Evolutionary conservation across 1,140 invertebrate species (phyloP).

Genomic region (Spodoptera litura): DNA sequence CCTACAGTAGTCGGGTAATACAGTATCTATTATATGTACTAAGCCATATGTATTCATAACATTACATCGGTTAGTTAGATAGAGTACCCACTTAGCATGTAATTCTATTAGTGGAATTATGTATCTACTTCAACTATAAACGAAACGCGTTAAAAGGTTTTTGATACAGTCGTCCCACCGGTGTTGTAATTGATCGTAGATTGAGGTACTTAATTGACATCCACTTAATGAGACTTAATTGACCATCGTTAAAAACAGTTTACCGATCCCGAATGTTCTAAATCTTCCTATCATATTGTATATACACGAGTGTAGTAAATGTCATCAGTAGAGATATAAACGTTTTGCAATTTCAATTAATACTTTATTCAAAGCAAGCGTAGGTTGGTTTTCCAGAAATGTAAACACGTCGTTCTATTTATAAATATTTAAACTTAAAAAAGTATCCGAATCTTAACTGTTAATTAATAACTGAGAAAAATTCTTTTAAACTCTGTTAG

Average conservation of each 20-base stretch:
- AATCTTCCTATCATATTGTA: constrained; percentile 5
- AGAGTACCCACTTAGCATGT: no score
- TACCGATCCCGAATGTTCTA: constrained; percentile 41
- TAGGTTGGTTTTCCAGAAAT: no score
- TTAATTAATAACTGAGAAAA: not conserved
- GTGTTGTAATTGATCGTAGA: constrained; percentile 26
- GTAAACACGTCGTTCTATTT: not conserved
- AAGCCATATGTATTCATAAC: no score
- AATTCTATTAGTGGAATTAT: not conserved
- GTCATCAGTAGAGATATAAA: no score
- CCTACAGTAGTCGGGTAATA: no score
- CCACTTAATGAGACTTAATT: constrained; percentile 37
- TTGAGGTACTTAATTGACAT: constrained; percentile 28
- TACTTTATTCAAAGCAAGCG: no score
- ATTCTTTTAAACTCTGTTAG: not conserved
- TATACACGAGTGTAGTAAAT: not conserved
- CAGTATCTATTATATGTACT: no score
- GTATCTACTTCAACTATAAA: not conserved
- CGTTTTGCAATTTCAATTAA: no score
- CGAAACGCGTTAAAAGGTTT: constrained; percentile 15
- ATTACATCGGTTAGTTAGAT: no score
- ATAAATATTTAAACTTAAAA: no score
- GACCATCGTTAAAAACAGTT: constrained; percentile 44
- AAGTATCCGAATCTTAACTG: no score
- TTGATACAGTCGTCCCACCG: constrained; percentile 9